Base-by-base conservation (phyloP, 2,113 vertebrate genomes). In the Antechinus stuartii region DNA sequence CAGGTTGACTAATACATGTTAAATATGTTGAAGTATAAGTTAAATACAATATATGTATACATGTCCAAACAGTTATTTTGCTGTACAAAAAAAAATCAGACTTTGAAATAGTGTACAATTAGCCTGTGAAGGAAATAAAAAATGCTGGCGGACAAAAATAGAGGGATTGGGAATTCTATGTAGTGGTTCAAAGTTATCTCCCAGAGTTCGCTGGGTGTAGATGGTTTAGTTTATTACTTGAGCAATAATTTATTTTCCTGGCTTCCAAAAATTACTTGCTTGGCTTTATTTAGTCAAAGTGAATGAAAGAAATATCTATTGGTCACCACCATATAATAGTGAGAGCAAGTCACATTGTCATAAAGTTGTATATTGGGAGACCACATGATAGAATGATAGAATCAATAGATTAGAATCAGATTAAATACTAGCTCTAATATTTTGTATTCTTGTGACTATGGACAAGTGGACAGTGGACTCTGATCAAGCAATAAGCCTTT, bases 261-360 rank as follows among this genome's bases (percentile, higher is more conserved):
- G 7, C 10, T 91, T 54, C 61, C 91, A 94, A 57, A 92, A 76
- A 23, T 55, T 46, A 89, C 8, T 57, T 27, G 24, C 12, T 90
- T 92, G 25, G 27, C 11, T 68, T 26, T 0, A 49, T 24, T 93
- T 53, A 54, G 24, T 50, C 50, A 35, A 93, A 57, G 27, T 92
- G 9, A 91, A 91, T 90, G 90, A 94, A 53, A 68, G 42, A 0
- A 52, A 10, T 89, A 52, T 93, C 46, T 92, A 92, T 90, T n/a
- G 53, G 54, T 8, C 27, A 46, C 49, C 52, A 54, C 42, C 4
- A 22, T 92, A 46, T 27, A 96, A 89, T 22, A 92, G 57, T 94
- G 57, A 56, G 84, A 93, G 93, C 35, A 93, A 57, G 89, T 54
- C 49, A 91, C 84, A 91, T 11, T 68, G 24, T 91, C 42, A 90